These are phyloP conservation scores for Tupiocoris notatus DNA, from an alignment of 2,888 invertebrate genomes.

Conservation along the genomic window DNA sequence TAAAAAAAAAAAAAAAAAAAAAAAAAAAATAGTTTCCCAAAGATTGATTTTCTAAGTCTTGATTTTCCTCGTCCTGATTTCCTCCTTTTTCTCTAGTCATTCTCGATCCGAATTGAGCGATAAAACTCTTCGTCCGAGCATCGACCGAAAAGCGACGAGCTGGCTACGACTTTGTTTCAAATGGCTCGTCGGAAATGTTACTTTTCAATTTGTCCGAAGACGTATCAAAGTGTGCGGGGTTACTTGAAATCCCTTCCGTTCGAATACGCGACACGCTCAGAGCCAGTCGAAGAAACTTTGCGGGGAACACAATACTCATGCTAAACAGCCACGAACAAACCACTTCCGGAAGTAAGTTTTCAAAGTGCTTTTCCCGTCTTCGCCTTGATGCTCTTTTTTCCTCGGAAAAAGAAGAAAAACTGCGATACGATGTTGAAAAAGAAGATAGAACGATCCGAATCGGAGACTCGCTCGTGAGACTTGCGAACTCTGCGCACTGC, in stretches of 20 bases:
- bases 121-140: too few relatives aligned
- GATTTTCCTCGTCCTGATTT: too few relatives aligned
- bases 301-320: constrained; percentile 15
- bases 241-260: neutral
- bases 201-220: neutral
- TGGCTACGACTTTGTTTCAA: too few relatives aligned
- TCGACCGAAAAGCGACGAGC: too few relatives aligned
- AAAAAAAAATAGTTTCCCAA: too few relatives aligned
- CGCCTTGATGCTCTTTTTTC: neutral
- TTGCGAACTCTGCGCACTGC: neutral
- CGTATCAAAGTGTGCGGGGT: neutral
- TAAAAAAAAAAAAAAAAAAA: neutral
- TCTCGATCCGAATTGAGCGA: too few relatives aligned
- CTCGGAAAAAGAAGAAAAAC: neutral
- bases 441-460: neutral
- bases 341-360: neutral
- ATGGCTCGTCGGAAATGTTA: too few relatives aligned
- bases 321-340: constrained; percentile 29
- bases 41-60: too few relatives aligned
- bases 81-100: too few relatives aligned
- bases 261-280: neutral
- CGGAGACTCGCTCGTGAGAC: neutral
- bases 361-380: constrained; percentile 6
- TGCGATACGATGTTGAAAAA: neutral
- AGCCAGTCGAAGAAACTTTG: neutral